Conservation (phyloP, 2,888 invertebrate species). For the Sphaerophoria rueppellii region DNA sequence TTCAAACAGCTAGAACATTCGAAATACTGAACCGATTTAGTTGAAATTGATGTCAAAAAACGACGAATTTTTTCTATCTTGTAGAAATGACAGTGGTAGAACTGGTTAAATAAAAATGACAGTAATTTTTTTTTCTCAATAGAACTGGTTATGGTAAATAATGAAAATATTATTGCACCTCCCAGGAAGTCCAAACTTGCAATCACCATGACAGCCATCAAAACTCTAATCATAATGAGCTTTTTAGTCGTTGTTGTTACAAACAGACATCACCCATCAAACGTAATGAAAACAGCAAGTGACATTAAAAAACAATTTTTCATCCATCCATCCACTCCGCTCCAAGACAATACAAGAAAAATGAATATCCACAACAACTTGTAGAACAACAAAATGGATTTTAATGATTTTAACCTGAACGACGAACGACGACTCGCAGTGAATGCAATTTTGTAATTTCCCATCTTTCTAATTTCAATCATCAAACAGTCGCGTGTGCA, state of each 20-base stretch:
- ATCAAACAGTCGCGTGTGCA: slow-evolving; percentile 58
- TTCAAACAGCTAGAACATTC: too few species aligned
- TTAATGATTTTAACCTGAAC: slow-evolving; percentile 8
- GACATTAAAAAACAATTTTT: slow-evolving; percentile 50
- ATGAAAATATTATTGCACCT: neutral
- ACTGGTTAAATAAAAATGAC: too few species aligned
- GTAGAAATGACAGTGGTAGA: too few species aligned
- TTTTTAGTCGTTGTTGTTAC: too few species aligned
- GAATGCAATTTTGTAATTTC: slow-evolving; percentile 64
- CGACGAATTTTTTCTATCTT: too few species aligned
- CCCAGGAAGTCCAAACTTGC: neutral
- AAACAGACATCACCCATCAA: slow-evolving; percentile 16
- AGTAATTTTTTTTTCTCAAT: too few species aligned
- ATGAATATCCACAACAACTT: neutral
- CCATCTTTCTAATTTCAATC: slow-evolving; percentile 30
- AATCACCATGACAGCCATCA: neutral
- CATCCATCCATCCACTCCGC: slow-evolving; percentile 49
- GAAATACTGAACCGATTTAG: too few species aligned
- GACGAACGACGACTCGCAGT: slow-evolving; percentile 15
- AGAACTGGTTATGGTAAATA: neutral
- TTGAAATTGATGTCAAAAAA: too few species aligned
- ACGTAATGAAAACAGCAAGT: neutral
- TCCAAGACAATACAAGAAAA: neutral
- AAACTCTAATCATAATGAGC: too few species aligned
- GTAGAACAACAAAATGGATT: neutral